Conservation (phyloP, 2,888 invertebrate genomes). For the Rhagonycha fulva region DNA sequence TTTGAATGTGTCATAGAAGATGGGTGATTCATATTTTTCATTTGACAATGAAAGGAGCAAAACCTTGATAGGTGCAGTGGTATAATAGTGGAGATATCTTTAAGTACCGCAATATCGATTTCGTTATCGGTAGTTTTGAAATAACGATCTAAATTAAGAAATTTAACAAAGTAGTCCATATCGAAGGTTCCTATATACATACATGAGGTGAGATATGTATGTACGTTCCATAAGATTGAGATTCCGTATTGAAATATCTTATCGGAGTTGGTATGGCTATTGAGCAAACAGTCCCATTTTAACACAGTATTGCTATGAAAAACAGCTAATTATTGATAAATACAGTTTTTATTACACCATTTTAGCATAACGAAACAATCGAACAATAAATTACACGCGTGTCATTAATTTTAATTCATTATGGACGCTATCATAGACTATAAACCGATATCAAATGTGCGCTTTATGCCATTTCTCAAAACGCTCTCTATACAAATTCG, state of each 20-base stretch:
- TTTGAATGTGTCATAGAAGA: background rate
- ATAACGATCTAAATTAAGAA: slow-evolving; percentile 22
- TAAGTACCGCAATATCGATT: background rate
- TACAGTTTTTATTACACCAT: slow-evolving; percentile 23
- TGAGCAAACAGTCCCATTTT: slow-evolving; percentile 5
- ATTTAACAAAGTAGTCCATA: slow-evolving; percentile 11
- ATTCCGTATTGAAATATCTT: background rate
- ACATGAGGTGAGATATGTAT: background rate
- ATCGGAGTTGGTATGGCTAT: background rate
- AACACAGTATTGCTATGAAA: slow-evolving; percentile 7
- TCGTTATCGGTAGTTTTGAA: slow-evolving; percentile 20
- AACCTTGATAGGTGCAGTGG: background rate
- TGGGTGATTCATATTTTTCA: background rate
- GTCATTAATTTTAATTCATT: slow-evolving; percentile 17
- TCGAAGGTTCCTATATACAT: slow-evolving; percentile 8
- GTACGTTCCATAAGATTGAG: background rate
- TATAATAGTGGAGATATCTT: background rate
- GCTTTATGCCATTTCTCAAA: background rate
- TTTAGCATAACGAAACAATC: slow-evolving; percentile 21
- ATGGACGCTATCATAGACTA: slow-evolving; percentile 17
- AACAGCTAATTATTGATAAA: slow-evolving; percentile 30
- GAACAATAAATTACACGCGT: slow-evolving; percentile 15
- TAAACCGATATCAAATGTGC: background rate
- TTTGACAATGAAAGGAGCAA: background rate
- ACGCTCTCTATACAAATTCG: background rate